Conservation (phyloP, 2,888 invertebrate species). For the Aradus depressus region DNA sequence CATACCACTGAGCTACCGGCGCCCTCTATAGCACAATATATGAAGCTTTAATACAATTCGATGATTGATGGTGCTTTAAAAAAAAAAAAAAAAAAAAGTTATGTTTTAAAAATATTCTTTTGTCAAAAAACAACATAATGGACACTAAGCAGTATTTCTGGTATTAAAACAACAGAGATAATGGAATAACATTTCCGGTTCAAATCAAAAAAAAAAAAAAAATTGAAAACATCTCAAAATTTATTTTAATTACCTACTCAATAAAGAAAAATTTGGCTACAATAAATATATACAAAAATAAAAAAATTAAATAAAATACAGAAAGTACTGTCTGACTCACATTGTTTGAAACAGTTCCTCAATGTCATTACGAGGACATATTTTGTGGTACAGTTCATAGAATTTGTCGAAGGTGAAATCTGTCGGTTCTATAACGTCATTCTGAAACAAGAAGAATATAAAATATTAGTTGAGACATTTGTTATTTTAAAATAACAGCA, state of each 20-base stretch:
- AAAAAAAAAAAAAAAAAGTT: too few relatives aligned
- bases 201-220: background rate
- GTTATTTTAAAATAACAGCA: too few relatives aligned
- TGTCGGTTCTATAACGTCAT: conserved; percentile 86
- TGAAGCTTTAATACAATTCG: too few relatives aligned
- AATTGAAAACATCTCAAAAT: conserved; percentile 7
- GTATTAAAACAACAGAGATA: background rate
- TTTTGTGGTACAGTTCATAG: conserved; percentile 94
- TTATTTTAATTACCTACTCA: background rate
- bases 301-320: conserved; percentile 1
- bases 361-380: conserved; percentile 96
- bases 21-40: too few relatives aligned
- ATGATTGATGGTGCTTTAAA: too few relatives aligned
- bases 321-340: conserved; percentile 66
- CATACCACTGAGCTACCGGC: too few relatives aligned
- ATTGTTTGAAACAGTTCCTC: conserved; percentile 92
- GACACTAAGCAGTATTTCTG: too few relatives aligned
- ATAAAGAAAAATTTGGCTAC: conserved; percentile 1
- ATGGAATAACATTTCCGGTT: background rate
- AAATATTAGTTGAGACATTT: background rate
- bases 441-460: conserved; percentile 41
- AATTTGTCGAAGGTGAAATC: conserved; percentile 98
- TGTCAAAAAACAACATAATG: too few relatives aligned
- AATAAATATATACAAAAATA: background rate
- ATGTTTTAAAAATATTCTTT: too few relatives aligned